Conservation (phyloP, 1,140 invertebrate species). For the Sarcophaga peregrina region DNA sequence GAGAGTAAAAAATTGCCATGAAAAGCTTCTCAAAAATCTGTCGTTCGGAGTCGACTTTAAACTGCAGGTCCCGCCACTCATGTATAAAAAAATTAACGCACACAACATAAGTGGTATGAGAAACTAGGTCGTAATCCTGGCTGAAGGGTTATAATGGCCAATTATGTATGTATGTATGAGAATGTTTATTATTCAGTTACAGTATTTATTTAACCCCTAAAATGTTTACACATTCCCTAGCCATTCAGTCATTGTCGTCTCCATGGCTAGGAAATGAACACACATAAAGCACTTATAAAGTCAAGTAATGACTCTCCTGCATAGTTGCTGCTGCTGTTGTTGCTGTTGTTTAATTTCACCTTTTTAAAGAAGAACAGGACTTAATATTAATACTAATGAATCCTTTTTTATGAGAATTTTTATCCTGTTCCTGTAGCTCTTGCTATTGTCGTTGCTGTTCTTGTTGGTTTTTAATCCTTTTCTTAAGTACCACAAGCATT, state of each 20-base stretch:
- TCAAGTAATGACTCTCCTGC: neutral
- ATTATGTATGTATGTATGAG: too few species aligned
- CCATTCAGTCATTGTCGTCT: neutral
- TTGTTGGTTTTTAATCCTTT: too few species aligned
- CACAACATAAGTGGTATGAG: too few species aligned
- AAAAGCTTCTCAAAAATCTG: too few species aligned
- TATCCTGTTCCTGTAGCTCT: conserved; percentile 1
- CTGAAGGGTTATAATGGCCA: too few species aligned
- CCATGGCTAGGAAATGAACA: neutral
- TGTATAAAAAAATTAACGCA: too few species aligned
- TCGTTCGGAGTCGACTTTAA: too few species aligned
- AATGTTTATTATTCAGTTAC: too few species aligned
- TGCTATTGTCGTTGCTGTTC: neutral
- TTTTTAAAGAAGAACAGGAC: conserved; percentile 17
- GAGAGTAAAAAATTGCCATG: too few species aligned
- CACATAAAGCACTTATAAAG: neutral
- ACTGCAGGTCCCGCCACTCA: too few species aligned
- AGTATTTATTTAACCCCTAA: too few species aligned
- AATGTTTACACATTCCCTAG: neutral
- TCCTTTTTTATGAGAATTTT: conserved; percentile 19
- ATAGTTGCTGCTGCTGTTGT: neutral
- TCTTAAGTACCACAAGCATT: neutral
- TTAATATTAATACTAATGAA: conserved; percentile 33
- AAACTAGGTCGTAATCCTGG: too few species aligned
- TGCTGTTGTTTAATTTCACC: neutral